Evolutionary conservation across 2,888 invertebrate genomes (phyloP).

Genomic region (Crematogaster levior): DNA sequence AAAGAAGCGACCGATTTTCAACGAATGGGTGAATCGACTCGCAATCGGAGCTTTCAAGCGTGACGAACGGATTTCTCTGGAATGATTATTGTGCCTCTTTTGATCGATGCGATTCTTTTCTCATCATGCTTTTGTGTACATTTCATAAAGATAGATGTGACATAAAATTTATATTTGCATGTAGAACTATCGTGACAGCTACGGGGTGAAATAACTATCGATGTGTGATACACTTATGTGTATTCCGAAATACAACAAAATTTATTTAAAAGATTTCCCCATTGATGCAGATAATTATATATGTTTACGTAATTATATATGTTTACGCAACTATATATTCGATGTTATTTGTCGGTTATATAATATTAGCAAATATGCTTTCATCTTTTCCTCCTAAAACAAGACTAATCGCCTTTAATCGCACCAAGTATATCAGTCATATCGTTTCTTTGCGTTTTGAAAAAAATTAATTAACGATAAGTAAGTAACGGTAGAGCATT

Average conservation of each 20-base stretch:
- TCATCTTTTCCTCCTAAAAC: neutral
- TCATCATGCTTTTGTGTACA: neutral
- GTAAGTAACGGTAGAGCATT: neutral
- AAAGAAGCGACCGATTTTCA: slow-evolving; percentile 33
- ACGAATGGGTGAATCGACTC: slow-evolving; percentile 23
- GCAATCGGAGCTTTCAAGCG: slow-evolving; percentile 12
- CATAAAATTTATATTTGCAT: slow-evolving; percentile 22
- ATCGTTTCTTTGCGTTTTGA: neutral
- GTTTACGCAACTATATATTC: too few species aligned
- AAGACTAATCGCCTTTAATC: too few species aligned
- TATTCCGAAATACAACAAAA: neutral
- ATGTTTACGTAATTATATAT: neutral
- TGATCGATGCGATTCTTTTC: neutral
- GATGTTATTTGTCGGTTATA: too few species aligned
- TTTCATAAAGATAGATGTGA: neutral
- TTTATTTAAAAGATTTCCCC: neutral
- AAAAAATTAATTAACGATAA: too few species aligned
- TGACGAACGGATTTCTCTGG: neutral
- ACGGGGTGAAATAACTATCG: slow-evolving; percentile 1
- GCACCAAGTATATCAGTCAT: neutral
- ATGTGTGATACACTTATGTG: neutral
- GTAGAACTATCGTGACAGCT: neutral
- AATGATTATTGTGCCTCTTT: slow-evolving; percentile 15
- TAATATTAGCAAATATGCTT: too few species aligned
- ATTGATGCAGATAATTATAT: neutral